Conservation (phyloP, 2,888 invertebrate genomes). For the Aplocera efformata region DNA sequence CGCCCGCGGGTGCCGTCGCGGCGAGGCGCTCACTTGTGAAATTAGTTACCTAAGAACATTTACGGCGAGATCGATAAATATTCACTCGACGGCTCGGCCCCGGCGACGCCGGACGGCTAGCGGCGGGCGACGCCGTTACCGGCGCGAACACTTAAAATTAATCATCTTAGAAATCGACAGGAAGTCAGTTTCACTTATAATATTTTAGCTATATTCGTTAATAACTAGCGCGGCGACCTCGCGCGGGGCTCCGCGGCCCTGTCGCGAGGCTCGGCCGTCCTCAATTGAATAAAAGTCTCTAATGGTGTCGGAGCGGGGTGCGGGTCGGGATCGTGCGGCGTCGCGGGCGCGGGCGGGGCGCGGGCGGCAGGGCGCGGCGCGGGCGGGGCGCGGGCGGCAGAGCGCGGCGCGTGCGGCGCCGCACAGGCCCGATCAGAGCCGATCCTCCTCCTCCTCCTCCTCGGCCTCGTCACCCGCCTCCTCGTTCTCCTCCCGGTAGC, state of each 20-base stretch:
- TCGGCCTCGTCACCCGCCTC: conserved; percentile 91
- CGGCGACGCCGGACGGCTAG: conserved; percentile 35
- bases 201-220: conserved; percentile 56
- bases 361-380: conserved; percentile 14
- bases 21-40: conserved; percentile 41
- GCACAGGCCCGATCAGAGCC: conserved; percentile 81
- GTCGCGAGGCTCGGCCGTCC: conserved; percentile 44
- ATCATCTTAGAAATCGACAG: conserved; percentile 73
- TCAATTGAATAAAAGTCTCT: conserved; percentile 70
- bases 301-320: conserved; percentile 39
- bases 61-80: conserved; percentile 58
- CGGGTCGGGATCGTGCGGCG: conserved; percentile 10
- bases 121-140: conserved; percentile 34
- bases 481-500: conserved; percentile 94
- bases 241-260: conserved; percentile 28
- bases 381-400: conserved; percentile 45
- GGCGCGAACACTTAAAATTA: conserved; percentile 46
- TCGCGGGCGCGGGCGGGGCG: conserved; percentile 21
- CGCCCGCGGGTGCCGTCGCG: conserved; percentile 4
- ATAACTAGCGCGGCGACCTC: conserved; percentile 57
- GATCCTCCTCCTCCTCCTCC: conserved; percentile 89
- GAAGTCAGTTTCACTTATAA: conserved; percentile 78
- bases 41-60: conserved; percentile 65
- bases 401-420: conserved; percentile 65
- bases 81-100: conserved; percentile 46